Evolutionary conservation across 2,113 vertebrate genomes (phyloP), one percentile per base, ranked within the genome.

Genomic region (Notothenia rossii): DNA sequence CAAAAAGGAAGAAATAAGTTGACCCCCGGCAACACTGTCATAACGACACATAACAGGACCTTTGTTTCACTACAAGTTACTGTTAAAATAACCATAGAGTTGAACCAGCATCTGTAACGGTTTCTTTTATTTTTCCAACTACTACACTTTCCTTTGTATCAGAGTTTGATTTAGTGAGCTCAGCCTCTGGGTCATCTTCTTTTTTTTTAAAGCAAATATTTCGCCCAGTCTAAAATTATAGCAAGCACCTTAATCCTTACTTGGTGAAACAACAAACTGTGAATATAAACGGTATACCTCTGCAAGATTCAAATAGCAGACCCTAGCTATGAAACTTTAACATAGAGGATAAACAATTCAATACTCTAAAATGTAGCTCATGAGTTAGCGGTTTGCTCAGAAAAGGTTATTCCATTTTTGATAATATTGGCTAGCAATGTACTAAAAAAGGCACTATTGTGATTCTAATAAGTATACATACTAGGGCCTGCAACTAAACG

Each of bases 231-330:
- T n/a, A 14, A 29, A 33, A 10, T 18, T 13, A 8, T 4, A 43
- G n/a, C 25, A 33, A 55, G 62, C 29, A 22, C 17, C 15, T 40
- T 33, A 55, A 43, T 50, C 58, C 70, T 62, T 20, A 7, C 17
- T 33, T 10, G 7, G 64, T 53, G 49, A 66, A 22, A 43, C 45
- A 64, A 54, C 61, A 73, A 18, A 50, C 22, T 33, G 46, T 43
- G 25, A 67, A 72, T 56, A 81, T 33, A 75, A 61, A 87, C 63
- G 22, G 10, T 51, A 50, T 71, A 55, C 54, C 63, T 65, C 74
- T 77, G 64, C 59, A 70, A 77, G 72, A 65, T 17, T 29, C 29
- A 29, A 29, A 29, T 29, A 29, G 29, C 36, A 40, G 36, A 40
- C 5, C 36, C 36, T 1, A 40, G 7, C 5, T 40, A 40, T 40